A percentile compares a stretch with the other conserved stretches of the same genome.
phyloP scores from a whole-genome alignment of 2,888 invertebrate genomes.

The Campoplex nolae region DNA sequence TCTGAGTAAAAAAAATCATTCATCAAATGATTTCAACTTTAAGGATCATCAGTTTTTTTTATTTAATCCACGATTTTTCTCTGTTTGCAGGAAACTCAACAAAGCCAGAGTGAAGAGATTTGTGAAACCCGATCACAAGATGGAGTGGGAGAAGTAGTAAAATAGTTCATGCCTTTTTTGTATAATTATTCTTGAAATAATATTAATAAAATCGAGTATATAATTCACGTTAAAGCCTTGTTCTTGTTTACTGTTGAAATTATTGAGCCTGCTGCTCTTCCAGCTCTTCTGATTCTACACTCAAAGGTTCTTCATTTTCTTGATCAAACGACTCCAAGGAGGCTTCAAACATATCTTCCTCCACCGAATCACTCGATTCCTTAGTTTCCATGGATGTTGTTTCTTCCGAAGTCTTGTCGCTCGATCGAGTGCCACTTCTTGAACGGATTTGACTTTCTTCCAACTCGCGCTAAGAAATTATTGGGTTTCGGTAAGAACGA shows the following conservation, averaged over 20 bases:
- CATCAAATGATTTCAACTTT: background rate
- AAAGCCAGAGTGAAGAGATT: conserved; percentile 91
- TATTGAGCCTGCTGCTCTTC: conserved; percentile 30
- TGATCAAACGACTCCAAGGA: background rate
- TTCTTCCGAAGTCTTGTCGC: conserved; percentile 14
- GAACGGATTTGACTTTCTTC: background rate
- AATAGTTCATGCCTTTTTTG: conserved; percentile 17
- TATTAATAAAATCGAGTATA: conserved; percentile 26
- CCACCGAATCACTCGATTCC: conserved; percentile 35
- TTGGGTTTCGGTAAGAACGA: background rate
- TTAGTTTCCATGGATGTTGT: conserved; percentile 9
- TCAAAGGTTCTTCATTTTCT: conserved; percentile 42
- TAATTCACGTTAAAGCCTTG: background rate
- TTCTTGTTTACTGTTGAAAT: background rate
- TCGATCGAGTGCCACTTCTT: conserved; percentile 20
- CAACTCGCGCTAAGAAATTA: conserved; percentile 1
- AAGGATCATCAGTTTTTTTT: too few relatives aligned
- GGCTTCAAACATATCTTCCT: conserved; percentile 51
- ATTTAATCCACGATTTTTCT: conserved; percentile 34
- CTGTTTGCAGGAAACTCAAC: conserved; percentile 87
- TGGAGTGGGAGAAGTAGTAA: conserved; percentile 84
- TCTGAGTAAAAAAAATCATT: background rate
- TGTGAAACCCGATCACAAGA: conserved; percentile 87
- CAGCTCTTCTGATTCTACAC: conserved; percentile 37
- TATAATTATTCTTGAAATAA: conserved; percentile 23